Evolutionary conservation across 2,797 vertebrate species (phyloP).

Genomic region (Spinibarbus caldwelli): DNA sequence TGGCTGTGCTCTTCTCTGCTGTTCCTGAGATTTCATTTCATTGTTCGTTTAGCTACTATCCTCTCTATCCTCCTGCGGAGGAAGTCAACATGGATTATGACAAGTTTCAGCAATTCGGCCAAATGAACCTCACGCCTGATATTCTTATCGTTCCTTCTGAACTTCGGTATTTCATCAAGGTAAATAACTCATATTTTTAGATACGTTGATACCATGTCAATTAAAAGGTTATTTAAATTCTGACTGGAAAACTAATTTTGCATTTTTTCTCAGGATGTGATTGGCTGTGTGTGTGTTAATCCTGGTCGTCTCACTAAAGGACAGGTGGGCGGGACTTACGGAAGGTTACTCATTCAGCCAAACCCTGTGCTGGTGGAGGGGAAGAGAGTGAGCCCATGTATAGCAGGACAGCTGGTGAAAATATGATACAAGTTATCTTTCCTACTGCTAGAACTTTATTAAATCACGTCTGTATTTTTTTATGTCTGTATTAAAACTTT

Average conservation of each 20-base stretch:
- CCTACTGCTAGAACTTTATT: not conserved
- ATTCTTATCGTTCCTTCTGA: constrained; percentile 89
- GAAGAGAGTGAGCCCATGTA: constrained; percentile 75
- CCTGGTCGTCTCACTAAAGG: constrained; percentile 94
- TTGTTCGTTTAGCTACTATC: constrained; percentile 84
- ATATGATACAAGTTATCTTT: constrained; percentile 73
- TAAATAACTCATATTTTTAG: constrained; percentile 56
- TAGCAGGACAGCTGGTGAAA: constrained; percentile 87
- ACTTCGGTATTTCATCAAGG: constrained; percentile 93
- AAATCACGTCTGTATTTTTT: constrained; percentile 39
- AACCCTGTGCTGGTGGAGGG: constrained; percentile 8
- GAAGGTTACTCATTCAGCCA: constrained; percentile 80
- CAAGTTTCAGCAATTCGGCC: constrained; percentile 74
- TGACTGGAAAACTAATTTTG: constrained; percentile 9
- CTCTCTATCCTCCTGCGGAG: constrained; percentile 89
- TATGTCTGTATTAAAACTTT: constrained; percentile 25
- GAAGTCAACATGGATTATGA: constrained; percentile 90
- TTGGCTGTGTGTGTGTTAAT: constrained; percentile 90
- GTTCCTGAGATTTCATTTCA: fast-evolving
- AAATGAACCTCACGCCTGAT: constrained; percentile 85
- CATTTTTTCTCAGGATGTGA: constrained; percentile 78
- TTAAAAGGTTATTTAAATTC: not conserved
- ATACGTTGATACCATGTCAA: not conserved
- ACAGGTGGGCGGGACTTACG: constrained; percentile 89
- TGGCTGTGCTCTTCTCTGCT: not conserved